Evolutionary conservation across 2,797 vertebrate genomes (phyloP).

Genomic region (Orientallactaga sibirica): DNA sequence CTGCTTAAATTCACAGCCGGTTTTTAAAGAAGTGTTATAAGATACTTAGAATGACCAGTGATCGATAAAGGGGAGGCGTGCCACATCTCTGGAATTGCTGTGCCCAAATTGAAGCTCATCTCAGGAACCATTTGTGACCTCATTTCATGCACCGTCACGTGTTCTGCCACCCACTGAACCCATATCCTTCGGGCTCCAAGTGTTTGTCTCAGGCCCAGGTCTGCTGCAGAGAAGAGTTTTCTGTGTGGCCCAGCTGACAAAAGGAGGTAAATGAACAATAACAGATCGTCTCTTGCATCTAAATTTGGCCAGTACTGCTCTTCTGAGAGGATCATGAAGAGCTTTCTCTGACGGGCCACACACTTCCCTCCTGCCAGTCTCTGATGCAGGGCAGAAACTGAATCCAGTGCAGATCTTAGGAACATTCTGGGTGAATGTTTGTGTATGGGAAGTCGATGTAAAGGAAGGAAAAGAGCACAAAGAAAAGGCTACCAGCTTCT

Average conservation of each 20-base stretch:
- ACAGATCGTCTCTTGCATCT: neutral
- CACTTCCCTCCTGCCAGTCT: neutral
- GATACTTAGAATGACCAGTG: slow-evolving; percentile 66
- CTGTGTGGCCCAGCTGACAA: neutral
- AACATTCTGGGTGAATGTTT: neutral
- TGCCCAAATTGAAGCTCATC: slow-evolving; percentile 33
- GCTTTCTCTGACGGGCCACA: neutral
- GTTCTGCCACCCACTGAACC: slow-evolving; percentile 7
- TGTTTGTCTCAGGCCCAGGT: neutral
- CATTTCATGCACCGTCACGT: slow-evolving; percentile 63
- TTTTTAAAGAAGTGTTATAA: slow-evolving; percentile 77
- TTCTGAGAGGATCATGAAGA: neutral
- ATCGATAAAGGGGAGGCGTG: slow-evolving; percentile 75
- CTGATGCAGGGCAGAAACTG: neutral
- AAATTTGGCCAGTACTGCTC: neutral
- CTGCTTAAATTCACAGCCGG: slow-evolving; percentile 79
- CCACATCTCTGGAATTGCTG: slow-evolving; percentile 67
- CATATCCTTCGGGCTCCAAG: slow-evolving; percentile 61
- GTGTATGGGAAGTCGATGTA: neutral
- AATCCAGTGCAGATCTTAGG: neutral
- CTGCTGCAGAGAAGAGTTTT: neutral
- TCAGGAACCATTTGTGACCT: slow-evolving; percentile 36
- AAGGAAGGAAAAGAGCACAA: neutral
- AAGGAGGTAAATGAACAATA: neutral
- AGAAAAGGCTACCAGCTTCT: neutral